Evolutionary conservation across 2,888 invertebrate genomes (phyloP).

Genomic region (Aspidiotus rigidus): DNA sequence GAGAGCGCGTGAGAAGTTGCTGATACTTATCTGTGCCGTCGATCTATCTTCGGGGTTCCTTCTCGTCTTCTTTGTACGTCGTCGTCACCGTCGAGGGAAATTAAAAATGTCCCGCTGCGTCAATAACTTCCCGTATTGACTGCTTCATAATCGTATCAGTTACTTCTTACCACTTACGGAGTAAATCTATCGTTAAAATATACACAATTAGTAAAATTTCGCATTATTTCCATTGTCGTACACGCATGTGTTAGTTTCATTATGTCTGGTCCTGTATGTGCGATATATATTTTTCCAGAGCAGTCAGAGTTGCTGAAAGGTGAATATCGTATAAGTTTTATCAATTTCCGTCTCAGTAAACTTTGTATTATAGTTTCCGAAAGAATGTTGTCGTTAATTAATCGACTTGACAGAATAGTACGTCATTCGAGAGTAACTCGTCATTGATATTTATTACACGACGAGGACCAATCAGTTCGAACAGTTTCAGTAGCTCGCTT

Average conservation of each 20-base stretch:
- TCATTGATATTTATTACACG: too few relatives aligned
- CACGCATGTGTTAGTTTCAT: not conserved
- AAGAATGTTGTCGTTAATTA: too few relatives aligned
- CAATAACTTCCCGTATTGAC: slow-evolving; percentile 1
- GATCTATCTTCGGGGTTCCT: slow-evolving; percentile 4
- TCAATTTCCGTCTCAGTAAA: too few relatives aligned
- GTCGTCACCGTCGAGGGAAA: not conserved
- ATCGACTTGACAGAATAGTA: too few relatives aligned
- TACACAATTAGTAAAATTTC: slow-evolving; percentile 1
- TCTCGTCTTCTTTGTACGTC: not conserved
- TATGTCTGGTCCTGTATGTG: too few relatives aligned
- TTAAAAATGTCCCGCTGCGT: not conserved
- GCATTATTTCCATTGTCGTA: not conserved
- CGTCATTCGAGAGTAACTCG: too few relatives aligned
- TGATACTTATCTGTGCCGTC: slow-evolving; percentile 4
- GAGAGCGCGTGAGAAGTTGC: slow-evolving; percentile 2
- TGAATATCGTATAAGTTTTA: too few relatives aligned
- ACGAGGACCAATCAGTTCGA: too few relatives aligned
- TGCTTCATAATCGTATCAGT: slow-evolving; percentile 2
- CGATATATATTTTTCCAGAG: too few relatives aligned
- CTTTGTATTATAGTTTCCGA: too few relatives aligned
- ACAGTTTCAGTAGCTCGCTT: too few relatives aligned
- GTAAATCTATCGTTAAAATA: slow-evolving; percentile 1
- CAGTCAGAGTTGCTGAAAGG: too few relatives aligned
- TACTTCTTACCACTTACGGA: not conserved